Conservation (phyloP, 2,113 vertebrate species). For the Podarcis cretensis region DNA sequence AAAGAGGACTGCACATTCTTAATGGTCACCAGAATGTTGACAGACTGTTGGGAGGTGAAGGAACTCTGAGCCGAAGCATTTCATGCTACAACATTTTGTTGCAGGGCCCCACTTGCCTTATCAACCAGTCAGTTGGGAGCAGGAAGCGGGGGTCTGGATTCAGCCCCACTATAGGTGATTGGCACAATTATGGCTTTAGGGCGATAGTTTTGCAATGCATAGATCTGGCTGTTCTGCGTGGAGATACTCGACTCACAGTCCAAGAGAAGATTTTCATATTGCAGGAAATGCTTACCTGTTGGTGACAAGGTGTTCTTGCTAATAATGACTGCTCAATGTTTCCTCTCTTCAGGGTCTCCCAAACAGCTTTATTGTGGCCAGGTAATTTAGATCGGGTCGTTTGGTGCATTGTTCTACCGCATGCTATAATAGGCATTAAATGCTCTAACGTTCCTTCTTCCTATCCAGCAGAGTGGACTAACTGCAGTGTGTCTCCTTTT, state of each 20-base stretch:
- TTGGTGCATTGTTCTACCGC: not conserved
- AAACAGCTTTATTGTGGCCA: not conserved
- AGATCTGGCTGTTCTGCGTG: not conserved
- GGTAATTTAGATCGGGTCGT: not conserved
- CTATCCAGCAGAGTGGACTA: not conserved
- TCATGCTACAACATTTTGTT: no score
- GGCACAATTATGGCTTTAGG: not conserved
- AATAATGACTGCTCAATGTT: not conserved
- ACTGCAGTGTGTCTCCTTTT: not conserved
- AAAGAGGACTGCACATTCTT: no score
- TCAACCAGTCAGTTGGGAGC: no score
- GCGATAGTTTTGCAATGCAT: not conserved
- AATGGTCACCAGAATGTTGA: no score
- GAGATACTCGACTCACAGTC: not conserved
- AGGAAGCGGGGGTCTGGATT: not conserved
- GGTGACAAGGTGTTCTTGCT: not conserved
- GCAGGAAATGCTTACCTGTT: not conserved
- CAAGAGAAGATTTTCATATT: not conserved
- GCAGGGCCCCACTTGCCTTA: no score
- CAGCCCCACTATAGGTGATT: not conserved
- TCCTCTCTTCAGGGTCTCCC: not conserved
- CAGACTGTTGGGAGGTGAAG: no score
- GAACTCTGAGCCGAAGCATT: no score
- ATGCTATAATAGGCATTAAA: conserved; percentile 17
- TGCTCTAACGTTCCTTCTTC: conserved; percentile 30